Percentiles rank a stretch among this genome's conserved stretches.
Conservation (phyloP, 2,888 invertebrate genomes). For the Oscheius sp. region DNA sequence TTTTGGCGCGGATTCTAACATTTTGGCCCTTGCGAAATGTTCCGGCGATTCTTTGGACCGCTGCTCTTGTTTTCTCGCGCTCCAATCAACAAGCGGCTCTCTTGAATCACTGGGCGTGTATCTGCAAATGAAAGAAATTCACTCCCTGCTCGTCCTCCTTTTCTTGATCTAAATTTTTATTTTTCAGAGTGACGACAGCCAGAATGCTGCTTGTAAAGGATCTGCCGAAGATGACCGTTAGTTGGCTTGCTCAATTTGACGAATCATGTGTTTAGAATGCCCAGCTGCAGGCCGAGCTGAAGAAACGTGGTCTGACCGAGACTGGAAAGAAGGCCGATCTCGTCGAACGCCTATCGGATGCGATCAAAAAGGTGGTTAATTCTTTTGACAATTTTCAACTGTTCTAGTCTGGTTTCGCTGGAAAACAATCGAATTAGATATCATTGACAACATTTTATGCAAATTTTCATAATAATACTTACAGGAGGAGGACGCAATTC, state of each 20-base stretch:
- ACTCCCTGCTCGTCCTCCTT: neutral
- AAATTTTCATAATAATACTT: neutral
- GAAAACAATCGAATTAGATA: neutral
- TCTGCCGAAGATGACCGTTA: slow-evolving; percentile 29
- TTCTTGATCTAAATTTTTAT: neutral
- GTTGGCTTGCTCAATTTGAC: neutral
- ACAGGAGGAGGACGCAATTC: slow-evolving; percentile 35
- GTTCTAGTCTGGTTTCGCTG: neutral
- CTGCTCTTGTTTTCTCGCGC: too few species aligned
- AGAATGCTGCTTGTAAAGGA: slow-evolving; percentile 22
- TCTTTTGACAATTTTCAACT: neutral
- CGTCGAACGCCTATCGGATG: slow-evolving; percentile 36
- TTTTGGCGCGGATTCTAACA: neutral
- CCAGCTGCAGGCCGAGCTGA: slow-evolving; percentile 39
- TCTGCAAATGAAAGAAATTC: neutral
- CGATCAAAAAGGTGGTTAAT: slow-evolving; percentile 13
- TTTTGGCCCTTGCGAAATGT: too few species aligned
- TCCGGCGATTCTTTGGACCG: too few species aligned
- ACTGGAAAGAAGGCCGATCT: slow-evolving; percentile 44
- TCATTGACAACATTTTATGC: neutral
- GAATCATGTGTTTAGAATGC: slow-evolving; percentile 23
- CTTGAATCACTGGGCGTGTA: too few species aligned
- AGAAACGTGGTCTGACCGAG: slow-evolving; percentile 37
- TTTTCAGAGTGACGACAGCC: neutral
- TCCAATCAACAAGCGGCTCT: too few species aligned